phyloP scores from a whole-genome alignment of 2,797 vertebrate species.

The Salmo trutta region DNA sequence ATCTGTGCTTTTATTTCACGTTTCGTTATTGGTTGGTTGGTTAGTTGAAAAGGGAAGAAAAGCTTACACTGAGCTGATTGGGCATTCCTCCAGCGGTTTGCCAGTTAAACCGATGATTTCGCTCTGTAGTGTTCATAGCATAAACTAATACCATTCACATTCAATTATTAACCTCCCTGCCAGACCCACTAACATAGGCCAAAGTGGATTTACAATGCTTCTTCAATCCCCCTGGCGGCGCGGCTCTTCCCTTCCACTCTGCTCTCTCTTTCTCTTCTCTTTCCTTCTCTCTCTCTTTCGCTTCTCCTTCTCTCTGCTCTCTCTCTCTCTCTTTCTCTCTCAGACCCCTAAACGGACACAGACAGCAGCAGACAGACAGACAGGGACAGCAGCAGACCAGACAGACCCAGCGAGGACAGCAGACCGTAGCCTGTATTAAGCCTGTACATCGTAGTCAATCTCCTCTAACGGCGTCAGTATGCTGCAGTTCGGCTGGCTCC shows the following conservation, averaged over 20 bases:
- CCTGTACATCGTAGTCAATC: too few species aligned
- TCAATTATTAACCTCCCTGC: constrained; percentile 54
- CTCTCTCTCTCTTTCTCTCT: neutral
- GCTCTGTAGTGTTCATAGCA: constrained; percentile 46
- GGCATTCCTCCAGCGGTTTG: constrained; percentile 35
- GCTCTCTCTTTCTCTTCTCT: neutral
- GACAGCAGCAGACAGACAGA: too few species aligned
- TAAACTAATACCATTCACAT: constrained; percentile 59
- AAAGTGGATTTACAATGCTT: constrained; percentile 55
- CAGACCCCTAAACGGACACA: too few species aligned
- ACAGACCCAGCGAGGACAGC: too few species aligned
- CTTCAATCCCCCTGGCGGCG: constrained; percentile 31
- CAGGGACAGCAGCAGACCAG: too few species aligned
- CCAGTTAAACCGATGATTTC: constrained; percentile 40
- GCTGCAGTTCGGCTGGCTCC: too few species aligned
- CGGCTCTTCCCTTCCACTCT: neutral
- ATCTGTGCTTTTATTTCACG: neutral
- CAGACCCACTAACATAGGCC: constrained; percentile 38
- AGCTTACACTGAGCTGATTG: constrained; percentile 24
- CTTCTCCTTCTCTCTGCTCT: constrained; percentile 27
- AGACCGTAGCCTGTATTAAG: too few species aligned
- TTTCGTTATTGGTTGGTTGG: constrained; percentile 2
- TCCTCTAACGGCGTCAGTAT: too few species aligned
- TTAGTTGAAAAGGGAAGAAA: constrained; percentile 7
- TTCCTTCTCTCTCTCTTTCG: neutral